A percentile compares a stretch with the other conserved stretches of the same genome.
Evolutionary conservation across 2,797 vertebrate species (phyloP).

Genomic region (Semaprochilodus insignis): DNA sequence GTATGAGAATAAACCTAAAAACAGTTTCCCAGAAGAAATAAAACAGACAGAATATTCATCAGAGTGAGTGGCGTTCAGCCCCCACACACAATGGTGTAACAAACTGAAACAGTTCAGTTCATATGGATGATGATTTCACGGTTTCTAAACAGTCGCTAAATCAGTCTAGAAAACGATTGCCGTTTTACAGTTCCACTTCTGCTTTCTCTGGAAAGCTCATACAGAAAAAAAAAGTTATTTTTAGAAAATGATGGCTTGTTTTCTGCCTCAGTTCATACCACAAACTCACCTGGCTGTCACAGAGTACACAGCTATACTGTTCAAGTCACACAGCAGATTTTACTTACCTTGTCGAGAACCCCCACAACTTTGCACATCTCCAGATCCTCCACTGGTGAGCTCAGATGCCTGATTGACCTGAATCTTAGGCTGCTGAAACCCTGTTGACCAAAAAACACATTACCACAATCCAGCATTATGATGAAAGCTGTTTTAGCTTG

Average conservation of each 20-base stretch:
- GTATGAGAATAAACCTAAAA: too few species aligned
- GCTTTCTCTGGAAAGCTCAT: background rate
- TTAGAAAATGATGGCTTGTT: conserved; percentile 8
- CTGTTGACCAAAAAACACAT: conserved; percentile 69
- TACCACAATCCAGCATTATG: background rate
- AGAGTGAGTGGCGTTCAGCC: too few species aligned
- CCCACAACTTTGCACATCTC: conserved; percentile 90
- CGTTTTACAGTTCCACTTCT: conserved; percentile 14
- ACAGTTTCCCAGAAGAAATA: too few species aligned
- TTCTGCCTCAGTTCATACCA: conserved; percentile 13
- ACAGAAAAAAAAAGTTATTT: conserved; percentile 4
- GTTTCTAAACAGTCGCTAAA: too few species aligned
- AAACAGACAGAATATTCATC: too few species aligned
- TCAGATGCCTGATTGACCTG: conserved; percentile 93
- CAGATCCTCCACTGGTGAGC: conserved; percentile 93
- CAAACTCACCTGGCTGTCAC: background rate
- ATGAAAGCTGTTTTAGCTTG: background rate
- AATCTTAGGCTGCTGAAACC: conserved; percentile 98
- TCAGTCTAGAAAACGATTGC: background rate
- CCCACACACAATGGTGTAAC: too few species aligned
- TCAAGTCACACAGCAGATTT: background rate
- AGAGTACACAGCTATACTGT: background rate
- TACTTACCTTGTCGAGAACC: conserved; percentile 90
- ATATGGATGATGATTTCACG: too few species aligned
- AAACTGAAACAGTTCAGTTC: too few species aligned